Percentiles rank a stretch among this genome's conserved stretches.
These are phyloP conservation scores for Epizoanthus rinbou DNA, from an alignment of 92 coral and sea anemone species.

Conservation along the genomic window DNA sequence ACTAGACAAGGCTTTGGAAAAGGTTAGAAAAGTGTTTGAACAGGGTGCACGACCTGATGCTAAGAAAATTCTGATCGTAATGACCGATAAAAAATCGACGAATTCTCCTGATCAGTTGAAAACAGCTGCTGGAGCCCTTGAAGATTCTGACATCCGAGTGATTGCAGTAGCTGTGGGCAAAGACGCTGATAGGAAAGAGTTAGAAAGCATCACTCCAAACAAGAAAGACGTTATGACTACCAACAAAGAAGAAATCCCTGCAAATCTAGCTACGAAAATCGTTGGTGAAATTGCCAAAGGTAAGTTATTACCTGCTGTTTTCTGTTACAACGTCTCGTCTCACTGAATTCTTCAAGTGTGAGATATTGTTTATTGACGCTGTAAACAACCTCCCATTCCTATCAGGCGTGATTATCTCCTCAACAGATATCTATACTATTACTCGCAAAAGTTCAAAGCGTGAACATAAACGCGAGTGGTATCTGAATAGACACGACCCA, in stretches of 20 bases:
- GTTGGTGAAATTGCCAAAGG: constrained; percentile 29
- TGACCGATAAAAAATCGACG: constrained; percentile 31
- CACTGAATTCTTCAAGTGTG: too few species aligned
- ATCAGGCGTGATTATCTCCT: too few species aligned
- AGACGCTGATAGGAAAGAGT: not conserved
- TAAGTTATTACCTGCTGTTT: not conserved
- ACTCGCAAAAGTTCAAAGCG: too few species aligned
- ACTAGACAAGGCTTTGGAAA: constrained; percentile 19
- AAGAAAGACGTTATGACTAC: constrained; percentile 34
- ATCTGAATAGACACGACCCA: too few species aligned
- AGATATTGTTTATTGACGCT: too few species aligned
- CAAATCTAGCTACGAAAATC: constrained; percentile 32
- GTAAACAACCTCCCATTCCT: too few species aligned
- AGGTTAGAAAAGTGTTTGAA: constrained; percentile 17
- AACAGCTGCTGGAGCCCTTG: constrained; percentile 5
- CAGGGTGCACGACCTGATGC: constrained; percentile 45
- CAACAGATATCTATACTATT: too few species aligned
- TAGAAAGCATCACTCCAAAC: constrained; percentile 4
- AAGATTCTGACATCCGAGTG: constrained; percentile 35
- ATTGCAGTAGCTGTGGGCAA: constrained; percentile 32
- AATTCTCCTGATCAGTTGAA: constrained; percentile 14
- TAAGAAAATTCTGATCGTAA: constrained; percentile 34
- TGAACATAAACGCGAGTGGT: too few species aligned
- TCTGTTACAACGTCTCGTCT: too few species aligned
- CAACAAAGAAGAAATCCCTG: constrained; percentile 19